Percentiles rank a stretch among this genome's conserved stretches.
Evolutionary conservation across 1,140 invertebrate genomes (phyloP).

Genomic region (Homarus americanus): DNA sequence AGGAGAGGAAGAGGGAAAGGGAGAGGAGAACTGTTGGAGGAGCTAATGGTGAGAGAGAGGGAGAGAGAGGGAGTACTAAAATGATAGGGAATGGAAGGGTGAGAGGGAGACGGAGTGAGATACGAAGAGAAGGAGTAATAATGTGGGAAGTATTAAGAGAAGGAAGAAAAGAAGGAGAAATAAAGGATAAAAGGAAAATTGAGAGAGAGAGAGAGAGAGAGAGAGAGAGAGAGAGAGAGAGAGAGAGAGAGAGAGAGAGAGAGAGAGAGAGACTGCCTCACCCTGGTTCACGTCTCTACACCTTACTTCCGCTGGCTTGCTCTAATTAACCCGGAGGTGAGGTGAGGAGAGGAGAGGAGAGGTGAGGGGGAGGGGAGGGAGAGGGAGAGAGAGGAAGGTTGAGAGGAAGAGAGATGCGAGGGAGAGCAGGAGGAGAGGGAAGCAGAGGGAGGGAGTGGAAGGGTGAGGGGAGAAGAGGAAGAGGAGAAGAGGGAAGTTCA

Average conservation of each 20-base stretch:
- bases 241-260: neutral
- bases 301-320: too few relatives aligned
- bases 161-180: neutral
- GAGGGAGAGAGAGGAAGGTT: neutral
- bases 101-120: neutral
- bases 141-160: neutral
- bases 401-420: neutral
- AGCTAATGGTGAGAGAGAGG: too few relatives aligned
- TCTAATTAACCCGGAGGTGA: too few relatives aligned
- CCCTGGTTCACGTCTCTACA: too few relatives aligned
- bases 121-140: neutral
- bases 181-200: neutral
- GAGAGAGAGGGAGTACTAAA: neutral
- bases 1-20: too few relatives aligned
- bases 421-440: neutral
- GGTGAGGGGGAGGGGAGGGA: neutral
- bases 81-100: neutral
- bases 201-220: neutral
- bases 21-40: too few relatives aligned
- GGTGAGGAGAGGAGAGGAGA: neutral
- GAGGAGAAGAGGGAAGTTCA: neutral
- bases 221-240: neutral
- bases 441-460: neutral
- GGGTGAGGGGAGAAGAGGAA: neutral
- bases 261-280: neutral